Base-by-base conservation (phyloP, 1,140 invertebrate genomes). In the Bombus balteatus region DNA sequence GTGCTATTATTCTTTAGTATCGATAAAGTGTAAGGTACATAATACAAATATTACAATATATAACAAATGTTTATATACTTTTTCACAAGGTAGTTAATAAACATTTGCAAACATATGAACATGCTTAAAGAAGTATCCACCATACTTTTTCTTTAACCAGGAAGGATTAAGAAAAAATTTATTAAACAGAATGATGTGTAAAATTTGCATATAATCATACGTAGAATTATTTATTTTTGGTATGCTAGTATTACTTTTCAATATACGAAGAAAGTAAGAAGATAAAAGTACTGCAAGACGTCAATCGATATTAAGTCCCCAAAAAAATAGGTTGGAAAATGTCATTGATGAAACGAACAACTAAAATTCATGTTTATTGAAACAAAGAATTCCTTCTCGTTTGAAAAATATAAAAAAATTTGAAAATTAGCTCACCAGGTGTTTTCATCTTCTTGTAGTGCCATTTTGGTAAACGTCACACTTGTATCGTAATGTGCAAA, bases 371-470 rank as follows among this genome's bases (percentile, higher is more conserved):
- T 10, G 2, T 43, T 71, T 6, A 12, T 12, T 47, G 3, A n/a
- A 47, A 37, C 43, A n/a, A 71, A 15, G 5, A 62, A 34, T 53
- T 41, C 18, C 6, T 25, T 2, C 13, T 74, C 4, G 28, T 47
- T 68, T 25, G 28, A 65, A 72, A 57, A 22, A 13, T 37, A 5
- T 3, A 25, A 22, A 2, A 1, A 66, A 68, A 79, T 18, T 72
- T 72, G 25, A 41, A 86, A 79, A 77, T 71, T 37, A 77, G 22
- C 93, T 95, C 93, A 97, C 96, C 96, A 97, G 91, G 96, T 96
- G 89, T 95, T 96, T 92, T 96, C 96, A 77, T 96, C 96, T 86
- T 96, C 95, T 82, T 96, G 95, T 88, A 94, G 91, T 93, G 96
- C 95, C 96, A 96, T 97, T 93, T 93, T 92, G 85, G 68, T 76